These are phyloP conservation scores for Terrapene triunguis DNA, from an alignment of 2,113 vertebrate species.

Conservation along the genomic window DNA sequence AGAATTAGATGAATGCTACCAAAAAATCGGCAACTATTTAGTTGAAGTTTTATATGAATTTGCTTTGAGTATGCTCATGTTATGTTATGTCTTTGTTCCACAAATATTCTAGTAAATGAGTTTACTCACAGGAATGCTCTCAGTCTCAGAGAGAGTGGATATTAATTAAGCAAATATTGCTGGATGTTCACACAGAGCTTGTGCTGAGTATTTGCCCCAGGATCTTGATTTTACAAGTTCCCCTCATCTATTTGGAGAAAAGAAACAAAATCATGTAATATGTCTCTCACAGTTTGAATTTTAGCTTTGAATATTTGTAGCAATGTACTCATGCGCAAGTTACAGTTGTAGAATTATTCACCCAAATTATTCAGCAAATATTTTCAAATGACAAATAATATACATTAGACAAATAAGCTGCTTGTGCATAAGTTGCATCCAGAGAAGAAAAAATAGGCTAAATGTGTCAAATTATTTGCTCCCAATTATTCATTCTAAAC, in stretches of 20 bases:
- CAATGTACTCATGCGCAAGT: background rate
- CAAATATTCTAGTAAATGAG: background rate
- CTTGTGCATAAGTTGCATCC: background rate
- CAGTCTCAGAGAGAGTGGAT: background rate
- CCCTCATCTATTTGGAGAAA: background rate
- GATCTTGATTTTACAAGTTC: background rate
- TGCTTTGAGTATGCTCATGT: background rate
- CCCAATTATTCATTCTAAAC: background rate
- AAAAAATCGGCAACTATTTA: background rate
- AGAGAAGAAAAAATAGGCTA: background rate
- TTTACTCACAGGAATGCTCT: background rate
- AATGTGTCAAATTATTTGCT: background rate
- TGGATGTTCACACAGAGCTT: background rate
- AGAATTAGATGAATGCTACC: background rate
- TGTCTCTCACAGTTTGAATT: background rate
- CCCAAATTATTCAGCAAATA: background rate
- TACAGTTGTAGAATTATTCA: background rate
- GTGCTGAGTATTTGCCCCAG: background rate
- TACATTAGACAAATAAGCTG: background rate
- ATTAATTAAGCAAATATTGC: background rate
- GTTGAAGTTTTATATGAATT: background rate
- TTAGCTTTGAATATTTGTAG: background rate
- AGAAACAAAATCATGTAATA: background rate
- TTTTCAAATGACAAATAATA: background rate
- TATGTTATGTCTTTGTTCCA: background rate